Base-by-base conservation (phyloP, 2,113 vertebrate species). In the Lethenteron reissneri region DNA sequence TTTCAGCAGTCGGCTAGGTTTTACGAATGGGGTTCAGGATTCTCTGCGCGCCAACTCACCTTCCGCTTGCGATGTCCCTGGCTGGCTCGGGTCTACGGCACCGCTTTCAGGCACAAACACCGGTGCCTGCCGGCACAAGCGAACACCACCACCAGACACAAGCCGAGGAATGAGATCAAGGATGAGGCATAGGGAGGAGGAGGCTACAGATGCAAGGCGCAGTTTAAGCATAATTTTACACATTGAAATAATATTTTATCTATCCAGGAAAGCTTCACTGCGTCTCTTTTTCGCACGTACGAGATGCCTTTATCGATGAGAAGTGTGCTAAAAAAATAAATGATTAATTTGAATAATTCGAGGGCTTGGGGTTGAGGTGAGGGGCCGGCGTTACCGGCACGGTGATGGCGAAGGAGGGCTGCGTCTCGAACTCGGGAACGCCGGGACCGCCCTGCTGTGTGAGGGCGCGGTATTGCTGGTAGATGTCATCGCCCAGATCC, bases 401-500 rank as follows among this genome's bases (percentile, higher is more conserved):
- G 70, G 90, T 94, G 77, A 92, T 86, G 79, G 86, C 85, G 79
- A 92, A 94, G 72, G 87, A 81, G 56, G 86, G 81, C 77, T 89
- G 89, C 2, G 86, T 79, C 75, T 94, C 88, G 77, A 90, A 94
- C 77, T 94, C 89, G 41, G 41, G 41, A 41, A 41, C 41, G 41
- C 41, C 41, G 41, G 41, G 41, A 21, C 88, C 90, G 76, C 86
- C 82, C 76, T 89, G 88, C 11, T 88, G 83, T 7, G 88, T 89
- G 75, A 91, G 84, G 72, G 80, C 79, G 69, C 89, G 81, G 75
- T 90, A 92, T 75, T 94, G 89, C 77, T 94, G 89, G 75, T 92
- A 90, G 64, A 94, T 86, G 21, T 91, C 88, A 74, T 94, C 89
- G 1, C 89, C 89, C 58, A 94, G 85, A 74, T 94, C 88, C 77